These are phyloP conservation scores for Lasioglossum zephyrum DNA, from an alignment of 2,888 invertebrate genomes.

Conservation along the genomic window DNA sequence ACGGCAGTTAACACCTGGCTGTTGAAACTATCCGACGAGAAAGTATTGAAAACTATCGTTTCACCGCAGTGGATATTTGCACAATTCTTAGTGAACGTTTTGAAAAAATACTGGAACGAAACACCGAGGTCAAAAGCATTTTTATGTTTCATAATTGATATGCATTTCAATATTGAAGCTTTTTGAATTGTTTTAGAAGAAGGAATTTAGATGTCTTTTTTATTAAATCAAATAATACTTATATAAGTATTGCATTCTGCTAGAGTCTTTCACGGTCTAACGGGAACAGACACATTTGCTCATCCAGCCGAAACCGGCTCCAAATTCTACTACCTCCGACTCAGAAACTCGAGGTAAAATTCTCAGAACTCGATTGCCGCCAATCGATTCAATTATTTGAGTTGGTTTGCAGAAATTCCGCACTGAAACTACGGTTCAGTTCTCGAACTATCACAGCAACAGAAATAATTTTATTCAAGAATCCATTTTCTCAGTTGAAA, in stretches of 20 bases:
- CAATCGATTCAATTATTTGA: background rate
- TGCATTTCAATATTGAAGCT: background rate
- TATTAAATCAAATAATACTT: background rate
- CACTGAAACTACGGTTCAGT: background rate
- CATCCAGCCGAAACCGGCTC: conserved; percentile 19
- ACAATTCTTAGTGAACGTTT: background rate
- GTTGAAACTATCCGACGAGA: background rate
- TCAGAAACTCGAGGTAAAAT: background rate
- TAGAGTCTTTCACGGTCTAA: conserved; percentile 34
- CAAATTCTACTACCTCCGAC: background rate
- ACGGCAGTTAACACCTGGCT: conserved; percentile 10
- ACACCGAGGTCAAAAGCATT: background rate
- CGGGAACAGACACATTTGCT: conserved; percentile 15
- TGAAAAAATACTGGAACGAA: background rate
- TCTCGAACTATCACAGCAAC: background rate
- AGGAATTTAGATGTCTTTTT: background rate
- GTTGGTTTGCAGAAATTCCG: background rate
- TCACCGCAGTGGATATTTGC: background rate
- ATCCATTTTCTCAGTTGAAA: background rate
- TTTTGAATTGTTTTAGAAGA: too few species aligned
- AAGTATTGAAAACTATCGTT: background rate
- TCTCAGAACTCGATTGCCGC: background rate
- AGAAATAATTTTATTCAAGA: background rate
- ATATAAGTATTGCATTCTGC: background rate
- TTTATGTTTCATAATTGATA: background rate